Conservation (phyloP, 2,888 invertebrate genomes). For the Digitonthophagus gazella region DNA sequence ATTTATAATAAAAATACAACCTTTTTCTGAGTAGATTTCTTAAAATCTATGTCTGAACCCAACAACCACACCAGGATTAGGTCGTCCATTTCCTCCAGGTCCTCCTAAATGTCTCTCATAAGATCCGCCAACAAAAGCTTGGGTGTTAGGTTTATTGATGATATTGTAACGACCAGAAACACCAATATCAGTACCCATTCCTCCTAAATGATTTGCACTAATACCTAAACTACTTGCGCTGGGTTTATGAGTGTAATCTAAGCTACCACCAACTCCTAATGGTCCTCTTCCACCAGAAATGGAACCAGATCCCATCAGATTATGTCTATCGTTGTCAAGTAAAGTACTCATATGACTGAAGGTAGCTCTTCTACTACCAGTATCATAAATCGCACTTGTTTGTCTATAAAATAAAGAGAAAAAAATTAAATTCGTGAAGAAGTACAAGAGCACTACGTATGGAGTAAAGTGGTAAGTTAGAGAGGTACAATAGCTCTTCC, state of each 20-base stretch:
- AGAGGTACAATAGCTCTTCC: too few species aligned
- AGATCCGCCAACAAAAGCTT: constrained; percentile 27
- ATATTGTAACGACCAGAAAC: constrained; percentile 25
- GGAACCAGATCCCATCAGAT: constrained; percentile 28
- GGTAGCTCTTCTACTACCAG: background rate
- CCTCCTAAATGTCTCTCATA: constrained; percentile 31
- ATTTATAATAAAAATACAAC: too few species aligned
- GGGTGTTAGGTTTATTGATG: too few species aligned
- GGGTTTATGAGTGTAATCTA: constrained; percentile 33
- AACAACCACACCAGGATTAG: constrained; percentile 31
- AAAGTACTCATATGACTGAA: constrained; percentile 28
- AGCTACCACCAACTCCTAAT: constrained; percentile 26
- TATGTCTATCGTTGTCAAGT: constrained; percentile 29
- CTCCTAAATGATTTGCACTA: constrained; percentile 23
- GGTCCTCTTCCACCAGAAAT: constrained; percentile 15
- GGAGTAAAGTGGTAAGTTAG: too few species aligned
- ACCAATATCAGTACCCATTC: constrained; percentile 25
- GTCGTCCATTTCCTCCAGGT: constrained; percentile 22
- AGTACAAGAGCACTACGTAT: too few species aligned
- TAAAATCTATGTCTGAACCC: constrained; percentile 27
- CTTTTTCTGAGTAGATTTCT: background rate
- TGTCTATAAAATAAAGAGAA: constrained; percentile 20
- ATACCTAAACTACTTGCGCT: constrained; percentile 21
- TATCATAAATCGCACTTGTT: constrained; percentile 8
- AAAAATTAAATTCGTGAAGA: too few species aligned